Base-by-base conservation (phyloP, 2,888 invertebrate genomes). In the Drosophila heteroneura region DNA sequence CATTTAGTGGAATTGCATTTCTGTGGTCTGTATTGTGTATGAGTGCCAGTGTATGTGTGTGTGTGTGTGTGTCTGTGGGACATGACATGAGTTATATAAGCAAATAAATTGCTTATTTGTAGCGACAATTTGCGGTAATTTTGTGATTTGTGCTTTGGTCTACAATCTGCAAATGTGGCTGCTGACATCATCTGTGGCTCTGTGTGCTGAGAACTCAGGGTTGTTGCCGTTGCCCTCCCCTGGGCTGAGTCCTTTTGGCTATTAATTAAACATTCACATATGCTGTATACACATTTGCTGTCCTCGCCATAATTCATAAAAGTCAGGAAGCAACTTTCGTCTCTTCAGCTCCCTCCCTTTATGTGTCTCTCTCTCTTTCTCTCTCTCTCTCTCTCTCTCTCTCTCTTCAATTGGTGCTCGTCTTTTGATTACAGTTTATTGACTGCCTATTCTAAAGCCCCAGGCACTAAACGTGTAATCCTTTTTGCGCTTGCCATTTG, bases 61-160 rank as follows among this genome's bases (percentile, higher is more conserved):
- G 39, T 59, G 59, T 63, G 44, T 60, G 12, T 60, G 51, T 47
- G 19, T 41, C 41, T 56, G 49, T 65, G 69, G 59, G 39, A 53
- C 33, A 65, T 28, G 35, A 56, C 70, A 80, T 69, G 82, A 71
- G 75, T 83, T 76, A 85, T 80, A 76, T 83, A 80, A 77, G 78
- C 81, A 91, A 91, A 87, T 85, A 90, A 91, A 90, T 91, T 81
- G 85, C 91, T 91, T 90, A 91, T 91, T 90, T 91, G 84, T 84
- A 81, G 87, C 87, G 85, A 85, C 87, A 81, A 91, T 90, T 90
- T 91, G 91, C 80, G 85, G 89, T 85, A 83, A 90, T 86, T 90
- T 87, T 75, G 89, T 85, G 85, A 85, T 89, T 85, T 85, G 82
- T 76, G 76, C 74, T 70, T 52, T 64, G 76, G 32, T 35, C 41